Evolutionary conservation across 1,140 invertebrate genomes (phyloP).

Genomic region (Cotesia vestalis): DNA sequence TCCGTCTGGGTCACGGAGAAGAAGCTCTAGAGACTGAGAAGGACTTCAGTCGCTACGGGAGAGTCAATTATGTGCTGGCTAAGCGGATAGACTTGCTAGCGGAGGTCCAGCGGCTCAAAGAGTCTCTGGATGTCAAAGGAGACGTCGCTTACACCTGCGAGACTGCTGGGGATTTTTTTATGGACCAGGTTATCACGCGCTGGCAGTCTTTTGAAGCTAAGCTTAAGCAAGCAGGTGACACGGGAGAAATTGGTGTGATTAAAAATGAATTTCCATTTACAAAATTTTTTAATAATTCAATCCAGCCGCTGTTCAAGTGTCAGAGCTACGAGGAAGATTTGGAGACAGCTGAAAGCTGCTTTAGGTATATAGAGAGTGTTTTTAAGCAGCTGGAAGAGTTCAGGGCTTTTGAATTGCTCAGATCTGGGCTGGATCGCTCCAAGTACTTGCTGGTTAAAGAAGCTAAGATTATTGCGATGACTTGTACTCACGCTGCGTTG

Average conservation of each 20-base stretch:
- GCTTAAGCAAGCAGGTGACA: constrained; percentile 67
- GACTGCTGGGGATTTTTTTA: constrained; percentile 93
- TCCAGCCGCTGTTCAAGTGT: constrained; percentile 90
- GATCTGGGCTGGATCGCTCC: constrained; percentile 93
- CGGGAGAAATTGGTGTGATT: constrained; percentile 55
- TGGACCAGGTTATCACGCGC: constrained; percentile 85
- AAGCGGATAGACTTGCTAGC: constrained; percentile 91
- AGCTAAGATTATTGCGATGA: constrained; percentile 99
- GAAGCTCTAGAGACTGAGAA: constrained; percentile 99
- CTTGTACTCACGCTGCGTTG: constrained; percentile 98
- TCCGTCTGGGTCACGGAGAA: constrained; percentile 99
- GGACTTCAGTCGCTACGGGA: constrained; percentile 97
- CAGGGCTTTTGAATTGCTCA: constrained; percentile 93
- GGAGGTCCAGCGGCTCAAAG: constrained; percentile 87
- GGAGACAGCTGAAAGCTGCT: constrained; percentile 92
- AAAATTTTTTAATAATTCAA: constrained; percentile 91
- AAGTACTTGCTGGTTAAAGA: constrained; percentile 98
- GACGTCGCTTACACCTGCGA: constrained; percentile 99
- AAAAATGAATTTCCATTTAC: constrained; percentile 90
- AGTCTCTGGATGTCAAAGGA: constrained; percentile 82
- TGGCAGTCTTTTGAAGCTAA: constrained; percentile 88
- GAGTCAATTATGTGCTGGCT: constrained; percentile 97
- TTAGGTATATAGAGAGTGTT: constrained; percentile 93
- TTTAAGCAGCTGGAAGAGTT: constrained; percentile 98
- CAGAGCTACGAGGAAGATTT: constrained; percentile 86